Percentiles rank a stretch among this genome's conserved stretches.
phyloP scores from a whole-genome alignment of 2,888 invertebrate species.

The Dichetophora obliterata region DNA sequence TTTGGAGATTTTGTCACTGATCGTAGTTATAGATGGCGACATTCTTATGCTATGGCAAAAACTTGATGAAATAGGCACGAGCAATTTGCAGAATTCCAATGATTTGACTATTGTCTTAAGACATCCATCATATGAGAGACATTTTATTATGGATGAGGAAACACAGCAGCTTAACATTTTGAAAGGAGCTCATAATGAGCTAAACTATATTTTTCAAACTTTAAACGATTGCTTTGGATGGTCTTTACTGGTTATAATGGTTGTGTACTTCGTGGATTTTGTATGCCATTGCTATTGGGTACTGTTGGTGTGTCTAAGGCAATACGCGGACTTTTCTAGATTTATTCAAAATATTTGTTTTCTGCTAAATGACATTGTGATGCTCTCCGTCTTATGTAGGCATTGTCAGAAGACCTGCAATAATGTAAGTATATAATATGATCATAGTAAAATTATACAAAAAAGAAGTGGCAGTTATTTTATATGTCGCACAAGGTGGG shows the following conservation, averaged over 20 bases:
- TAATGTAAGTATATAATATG: conserved; percentile 61
- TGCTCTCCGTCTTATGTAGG: conserved; percentile 59
- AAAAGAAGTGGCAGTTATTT: too few species aligned
- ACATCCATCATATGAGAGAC: neutral
- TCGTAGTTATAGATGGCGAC: conserved; percentile 53
- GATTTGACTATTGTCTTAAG: neutral
- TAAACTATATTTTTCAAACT: conserved; percentile 57
- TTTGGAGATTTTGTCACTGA: conserved; percentile 44
- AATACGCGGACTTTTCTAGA: neutral
- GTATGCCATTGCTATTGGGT: conserved; percentile 65
- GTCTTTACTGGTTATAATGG: conserved; percentile 61
- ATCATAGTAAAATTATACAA: too few species aligned
- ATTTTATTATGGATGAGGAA: conserved; percentile 32
- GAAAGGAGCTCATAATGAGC: conserved; percentile 60
- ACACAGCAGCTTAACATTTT: conserved; percentile 52
- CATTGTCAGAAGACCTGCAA: conserved; percentile 59
- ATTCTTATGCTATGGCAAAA: conserved; percentile 47
- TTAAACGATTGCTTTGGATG: conserved; percentile 65
- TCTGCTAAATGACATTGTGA: conserved; percentile 48
- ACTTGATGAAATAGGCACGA: conserved; percentile 51
- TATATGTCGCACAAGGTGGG: too few species aligned
- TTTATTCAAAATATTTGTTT: conserved; percentile 48
- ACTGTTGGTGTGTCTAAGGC: conserved; percentile 45
- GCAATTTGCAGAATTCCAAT: conserved; percentile 49
- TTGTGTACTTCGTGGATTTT: conserved; percentile 63